Percentiles rank a stretch among this genome's conserved stretches.
These are phyloP conservation scores for Benitochromis conjunctus DNA, from an alignment of 2,113 vertebrate species.

Conservation along the genomic window DNA sequence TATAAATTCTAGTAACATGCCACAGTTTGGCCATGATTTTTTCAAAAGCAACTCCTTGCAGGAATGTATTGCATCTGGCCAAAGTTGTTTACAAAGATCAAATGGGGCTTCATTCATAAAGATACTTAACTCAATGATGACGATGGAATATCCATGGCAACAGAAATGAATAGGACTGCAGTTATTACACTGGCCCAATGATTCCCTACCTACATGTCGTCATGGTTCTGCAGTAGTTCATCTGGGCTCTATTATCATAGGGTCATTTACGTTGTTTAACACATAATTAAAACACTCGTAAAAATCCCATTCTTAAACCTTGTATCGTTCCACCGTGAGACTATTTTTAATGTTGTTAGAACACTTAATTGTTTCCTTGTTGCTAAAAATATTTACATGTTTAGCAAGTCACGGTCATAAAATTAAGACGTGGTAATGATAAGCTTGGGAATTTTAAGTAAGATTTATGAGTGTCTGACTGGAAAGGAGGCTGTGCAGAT, in stretches of 20 bases:
- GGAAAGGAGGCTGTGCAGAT: neutral
- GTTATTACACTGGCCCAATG: neutral
- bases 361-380: conserved; percentile 23
- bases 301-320: neutral
- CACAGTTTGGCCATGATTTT: neutral
- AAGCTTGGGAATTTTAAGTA: neutral
- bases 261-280: conserved; percentile 42
- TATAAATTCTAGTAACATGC: neutral
- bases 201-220: conserved; percentile 3
- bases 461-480: neutral
- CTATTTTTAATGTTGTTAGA: conserved; percentile 8
- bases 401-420: neutral
- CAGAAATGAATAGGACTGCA: neutral
- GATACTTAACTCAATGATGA: neutral
- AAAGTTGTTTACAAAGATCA: neutral
- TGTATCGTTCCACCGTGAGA: conserved; percentile 25
- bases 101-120: neutral
- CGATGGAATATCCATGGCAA: neutral
- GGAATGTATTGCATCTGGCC: neutral
- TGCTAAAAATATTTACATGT: conserved; percentile 17
- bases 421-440: conserved; percentile 5
- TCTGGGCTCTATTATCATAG: conserved; percentile 39
- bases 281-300: conserved; percentile 34
- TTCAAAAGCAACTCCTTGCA: neutral
- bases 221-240: conserved; percentile 7